Conservation (phyloP, 2,797 vertebrate species). For the Sarcophilus harrisii region DNA sequence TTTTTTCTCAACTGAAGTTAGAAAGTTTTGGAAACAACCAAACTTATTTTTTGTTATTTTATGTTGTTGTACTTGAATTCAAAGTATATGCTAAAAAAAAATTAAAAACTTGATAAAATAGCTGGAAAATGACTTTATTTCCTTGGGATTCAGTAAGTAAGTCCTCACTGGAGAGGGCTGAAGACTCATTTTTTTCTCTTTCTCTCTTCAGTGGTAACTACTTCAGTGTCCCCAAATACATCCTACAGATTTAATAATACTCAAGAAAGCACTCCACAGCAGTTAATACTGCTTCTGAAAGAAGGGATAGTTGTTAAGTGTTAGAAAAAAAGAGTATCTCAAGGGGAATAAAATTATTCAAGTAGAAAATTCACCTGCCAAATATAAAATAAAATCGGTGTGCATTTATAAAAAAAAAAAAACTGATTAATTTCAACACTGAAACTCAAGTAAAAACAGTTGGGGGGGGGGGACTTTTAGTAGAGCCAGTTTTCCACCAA, state of each 20-base stretch:
- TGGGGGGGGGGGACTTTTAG: background rate
- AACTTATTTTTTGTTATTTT: constrained; percentile 17
- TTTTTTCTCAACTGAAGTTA: constrained; percentile 45
- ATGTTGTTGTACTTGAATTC: background rate
- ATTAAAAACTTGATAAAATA: background rate
- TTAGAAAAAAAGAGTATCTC: background rate
- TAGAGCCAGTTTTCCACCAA: constrained; percentile 14
- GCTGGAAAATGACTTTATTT: constrained; percentile 22
- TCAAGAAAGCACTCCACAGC: background rate
- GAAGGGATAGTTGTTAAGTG: background rate
- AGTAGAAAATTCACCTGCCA: constrained; percentile 5
- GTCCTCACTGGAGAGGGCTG: background rate
- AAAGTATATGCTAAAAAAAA: constrained; percentile 20
- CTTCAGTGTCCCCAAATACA: background rate
- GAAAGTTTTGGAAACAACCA: constrained; percentile 13
- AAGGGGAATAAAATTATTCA: constrained; percentile 7
- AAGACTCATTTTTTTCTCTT: background rate
- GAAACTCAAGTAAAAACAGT: constrained; percentile 14
- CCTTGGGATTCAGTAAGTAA: background rate
- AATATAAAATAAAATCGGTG: background rate
- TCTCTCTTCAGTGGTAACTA: background rate
- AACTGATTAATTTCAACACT: constrained; percentile 7
- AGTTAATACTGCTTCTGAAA: background rate
- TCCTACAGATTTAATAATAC: background rate
- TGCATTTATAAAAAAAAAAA: background rate